Evolutionary conservation across 2,113 vertebrate genomes (phyloP).

Genomic region (Azemiops feae): DNA sequence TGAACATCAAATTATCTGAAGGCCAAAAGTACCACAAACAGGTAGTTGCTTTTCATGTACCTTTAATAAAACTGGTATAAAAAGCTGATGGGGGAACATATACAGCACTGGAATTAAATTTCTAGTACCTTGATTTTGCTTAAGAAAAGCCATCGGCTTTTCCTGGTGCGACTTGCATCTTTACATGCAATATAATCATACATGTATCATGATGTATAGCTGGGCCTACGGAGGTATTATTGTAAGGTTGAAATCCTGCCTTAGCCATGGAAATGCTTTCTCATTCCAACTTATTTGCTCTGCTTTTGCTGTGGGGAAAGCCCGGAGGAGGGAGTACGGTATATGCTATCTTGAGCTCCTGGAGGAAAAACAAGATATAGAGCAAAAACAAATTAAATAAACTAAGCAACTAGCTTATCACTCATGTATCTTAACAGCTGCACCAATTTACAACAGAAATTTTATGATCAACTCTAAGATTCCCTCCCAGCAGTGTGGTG

Average conservation of each 20-base stretch:
- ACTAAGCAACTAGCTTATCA: neutral
- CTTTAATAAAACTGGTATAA: neutral
- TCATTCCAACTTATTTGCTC: neutral
- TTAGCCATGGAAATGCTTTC: neutral
- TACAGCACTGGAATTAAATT: neutral
- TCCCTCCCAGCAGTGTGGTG: neutral
- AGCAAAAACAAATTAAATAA: neutral
- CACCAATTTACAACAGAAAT: neutral
- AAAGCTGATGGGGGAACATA: neutral
- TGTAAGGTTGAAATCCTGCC: neutral
- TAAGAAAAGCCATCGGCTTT: neutral
- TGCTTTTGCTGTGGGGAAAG: neutral
- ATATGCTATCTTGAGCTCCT: neutral
- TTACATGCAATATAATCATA: neutral
- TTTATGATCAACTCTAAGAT: neutral
- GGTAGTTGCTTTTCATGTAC: neutral
- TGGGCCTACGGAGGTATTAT: neutral
- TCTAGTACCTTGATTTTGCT: neutral
- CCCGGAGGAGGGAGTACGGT: neutral
- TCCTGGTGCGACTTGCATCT: neutral
- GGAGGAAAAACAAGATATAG: neutral
- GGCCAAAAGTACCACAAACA: neutral
- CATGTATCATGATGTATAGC: neutral
- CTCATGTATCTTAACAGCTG: neutral
- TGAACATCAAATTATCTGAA: neutral